These are phyloP conservation scores for Rhabdophis nuchalis DNA, from an alignment of 2,797 vertebrate genomes.

Conservation along the genomic window DNA sequence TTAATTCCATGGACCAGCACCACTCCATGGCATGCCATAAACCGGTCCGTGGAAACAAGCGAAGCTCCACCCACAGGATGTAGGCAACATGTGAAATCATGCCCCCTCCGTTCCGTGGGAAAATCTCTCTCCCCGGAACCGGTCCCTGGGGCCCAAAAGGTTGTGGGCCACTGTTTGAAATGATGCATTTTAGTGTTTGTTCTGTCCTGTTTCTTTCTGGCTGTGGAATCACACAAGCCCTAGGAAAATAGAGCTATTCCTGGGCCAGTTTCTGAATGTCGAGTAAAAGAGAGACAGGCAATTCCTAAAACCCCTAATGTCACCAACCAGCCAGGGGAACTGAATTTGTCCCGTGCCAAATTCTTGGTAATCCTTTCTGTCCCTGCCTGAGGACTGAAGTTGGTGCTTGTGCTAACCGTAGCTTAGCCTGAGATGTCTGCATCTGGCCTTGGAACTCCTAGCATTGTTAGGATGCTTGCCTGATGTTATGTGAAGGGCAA, in stretches of 20 bases:
- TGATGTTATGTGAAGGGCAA: background rate
- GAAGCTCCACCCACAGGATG: no score
- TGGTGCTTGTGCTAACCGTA: background rate
- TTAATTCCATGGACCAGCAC: no score
- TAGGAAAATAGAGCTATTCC: background rate
- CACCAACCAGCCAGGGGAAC: background rate
- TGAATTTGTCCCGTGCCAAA: background rate
- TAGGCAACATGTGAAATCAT: no score
- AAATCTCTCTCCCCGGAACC: no score
- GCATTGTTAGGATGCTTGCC: background rate
- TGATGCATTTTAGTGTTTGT: background rate
- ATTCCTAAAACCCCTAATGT: background rate
- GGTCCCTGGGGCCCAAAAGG: no score
- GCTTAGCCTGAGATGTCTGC: background rate
- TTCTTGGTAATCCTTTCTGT: background rate
- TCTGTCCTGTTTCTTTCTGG: background rate
- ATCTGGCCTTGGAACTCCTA: background rate
- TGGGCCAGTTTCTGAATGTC: background rate
- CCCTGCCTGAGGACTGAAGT: background rate
- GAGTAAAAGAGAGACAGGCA: background rate
- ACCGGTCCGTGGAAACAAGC: no score
- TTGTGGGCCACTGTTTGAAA: background rate
- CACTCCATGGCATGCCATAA: no score
- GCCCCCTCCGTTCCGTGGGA: no score
- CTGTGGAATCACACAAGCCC: background rate